A percentile compares a stretch with the other conserved stretches of the same genome.
These are phyloP conservation scores for Pygoscelis adeliae DNA, from an alignment of 2,113 vertebrate genomes.

Conservation along the genomic window DNA sequence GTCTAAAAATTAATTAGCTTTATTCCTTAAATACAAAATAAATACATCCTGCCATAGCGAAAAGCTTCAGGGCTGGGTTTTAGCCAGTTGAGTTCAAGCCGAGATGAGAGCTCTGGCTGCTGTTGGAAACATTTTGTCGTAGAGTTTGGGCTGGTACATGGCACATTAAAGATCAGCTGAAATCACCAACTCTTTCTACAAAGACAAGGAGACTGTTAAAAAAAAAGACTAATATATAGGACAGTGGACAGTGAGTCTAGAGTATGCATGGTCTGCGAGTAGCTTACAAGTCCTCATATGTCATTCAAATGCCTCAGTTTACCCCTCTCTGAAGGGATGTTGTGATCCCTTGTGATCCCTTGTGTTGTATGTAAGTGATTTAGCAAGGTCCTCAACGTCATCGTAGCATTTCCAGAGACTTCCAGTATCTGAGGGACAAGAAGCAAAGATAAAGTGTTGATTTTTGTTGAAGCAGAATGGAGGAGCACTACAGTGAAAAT, in stretches of 20 bases:
- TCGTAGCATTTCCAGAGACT: background rate
- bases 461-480: background rate
- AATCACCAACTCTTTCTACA: background rate
- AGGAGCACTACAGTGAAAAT: background rate
- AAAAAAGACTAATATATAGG: background rate
- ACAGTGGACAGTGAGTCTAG: background rate
- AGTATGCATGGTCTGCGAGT: background rate
- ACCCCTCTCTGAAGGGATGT: background rate
- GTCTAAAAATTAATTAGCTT: slow-evolving; percentile 13
- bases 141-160: background rate
- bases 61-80: background rate
- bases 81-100: background rate
- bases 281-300: background rate
- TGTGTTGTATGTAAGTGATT: background rate
- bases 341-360: background rate
- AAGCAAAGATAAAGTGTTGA: background rate
- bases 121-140: background rate
- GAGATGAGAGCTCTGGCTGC: background rate
- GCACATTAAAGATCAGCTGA: background rate
- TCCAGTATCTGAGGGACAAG: background rate
- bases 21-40: background rate
- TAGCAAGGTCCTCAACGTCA: background rate
- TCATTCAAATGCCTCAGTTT: background rate
- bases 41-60: background rate
- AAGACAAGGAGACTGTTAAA: background rate